A percentile compares a stretch with the other conserved stretches of the same genome.
phyloP scores from a whole-genome alignment of 2,888 invertebrate genomes.

The Polydesmus complanatus region DNA sequence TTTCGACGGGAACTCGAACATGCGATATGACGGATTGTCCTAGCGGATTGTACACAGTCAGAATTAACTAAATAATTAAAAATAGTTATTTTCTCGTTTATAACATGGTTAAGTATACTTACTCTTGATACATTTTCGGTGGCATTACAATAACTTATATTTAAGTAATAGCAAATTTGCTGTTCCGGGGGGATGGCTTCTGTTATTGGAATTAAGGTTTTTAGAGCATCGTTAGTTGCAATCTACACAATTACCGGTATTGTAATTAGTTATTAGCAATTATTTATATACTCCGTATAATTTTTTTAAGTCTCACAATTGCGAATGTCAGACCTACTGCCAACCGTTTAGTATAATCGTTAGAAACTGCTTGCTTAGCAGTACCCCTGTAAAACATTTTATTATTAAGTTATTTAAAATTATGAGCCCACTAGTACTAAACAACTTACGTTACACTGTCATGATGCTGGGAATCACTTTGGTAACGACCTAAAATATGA shows the following conservation, averaged over 20 bases:
- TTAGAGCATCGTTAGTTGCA: constrained; percentile 13
- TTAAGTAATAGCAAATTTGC: constrained; percentile 5
- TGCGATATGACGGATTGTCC: background rate
- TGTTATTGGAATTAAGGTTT: constrained; percentile 20
- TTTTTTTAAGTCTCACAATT: constrained; percentile 29
- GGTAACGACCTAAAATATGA: background rate
- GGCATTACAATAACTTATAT: constrained; percentile 6
- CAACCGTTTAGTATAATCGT: constrained; percentile 69
- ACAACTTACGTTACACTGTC: background rate
- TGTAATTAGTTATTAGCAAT: no score
- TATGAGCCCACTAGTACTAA: no score
- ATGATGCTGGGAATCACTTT: constrained; percentile 4
- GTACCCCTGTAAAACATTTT: constrained; percentile 22
- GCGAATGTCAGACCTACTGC: constrained; percentile 51
- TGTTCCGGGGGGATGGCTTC: background rate
- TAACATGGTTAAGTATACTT: background rate
- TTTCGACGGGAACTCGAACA: constrained; percentile 6
- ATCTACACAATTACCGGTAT: background rate
- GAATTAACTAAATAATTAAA: background rate
- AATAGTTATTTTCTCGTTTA: background rate
- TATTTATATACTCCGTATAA: background rate
- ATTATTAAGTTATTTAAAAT: background rate
- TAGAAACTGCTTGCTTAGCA: constrained; percentile 48
- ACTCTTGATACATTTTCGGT: background rate
- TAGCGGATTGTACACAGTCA: constrained; percentile 14